A percentile compares a stretch with the other conserved stretches of the same genome.
Evolutionary conservation across 2,888 invertebrate genomes (phyloP).

Genomic region (Dysmachus trigonus): DNA sequence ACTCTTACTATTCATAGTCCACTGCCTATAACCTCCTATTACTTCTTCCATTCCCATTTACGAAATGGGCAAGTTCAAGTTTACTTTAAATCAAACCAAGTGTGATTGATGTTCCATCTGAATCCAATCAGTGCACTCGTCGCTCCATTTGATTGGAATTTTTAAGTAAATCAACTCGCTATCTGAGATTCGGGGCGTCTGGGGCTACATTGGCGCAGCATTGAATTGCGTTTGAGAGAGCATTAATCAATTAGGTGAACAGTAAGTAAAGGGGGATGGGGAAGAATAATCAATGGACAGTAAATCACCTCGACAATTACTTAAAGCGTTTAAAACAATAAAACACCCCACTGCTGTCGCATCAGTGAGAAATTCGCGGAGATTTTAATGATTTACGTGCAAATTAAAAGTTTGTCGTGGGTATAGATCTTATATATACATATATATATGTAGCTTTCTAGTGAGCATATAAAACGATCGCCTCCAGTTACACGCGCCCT

Average conservation of each 20-base stretch:
- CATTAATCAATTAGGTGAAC: background rate
- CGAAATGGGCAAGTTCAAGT: background rate
- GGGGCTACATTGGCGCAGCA: background rate
- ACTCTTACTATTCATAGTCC: background rate
- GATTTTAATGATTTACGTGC: conserved; percentile 9
- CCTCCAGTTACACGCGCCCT: background rate
- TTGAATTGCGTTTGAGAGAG: background rate
- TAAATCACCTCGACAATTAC: background rate
- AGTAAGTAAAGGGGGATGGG: background rate
- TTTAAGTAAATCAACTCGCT: background rate
- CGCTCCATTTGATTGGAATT: background rate
- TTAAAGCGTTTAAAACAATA: background rate
- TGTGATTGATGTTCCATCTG: background rate
- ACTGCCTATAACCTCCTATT: background rate
- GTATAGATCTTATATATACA: no score
- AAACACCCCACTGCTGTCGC: background rate
- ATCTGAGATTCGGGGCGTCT: background rate
- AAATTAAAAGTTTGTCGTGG: conserved; percentile 7
- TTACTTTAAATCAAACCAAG: background rate
- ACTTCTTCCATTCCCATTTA: background rate
- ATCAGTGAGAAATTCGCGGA: background rate
- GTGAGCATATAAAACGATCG: background rate
- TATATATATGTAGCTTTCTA: no score
- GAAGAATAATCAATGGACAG: background rate
- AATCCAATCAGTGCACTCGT: background rate